These are phyloP conservation scores for Eulacestoma nigropectus DNA, from an alignment of 2,113 vertebrate species.

Conservation along the genomic window DNA sequence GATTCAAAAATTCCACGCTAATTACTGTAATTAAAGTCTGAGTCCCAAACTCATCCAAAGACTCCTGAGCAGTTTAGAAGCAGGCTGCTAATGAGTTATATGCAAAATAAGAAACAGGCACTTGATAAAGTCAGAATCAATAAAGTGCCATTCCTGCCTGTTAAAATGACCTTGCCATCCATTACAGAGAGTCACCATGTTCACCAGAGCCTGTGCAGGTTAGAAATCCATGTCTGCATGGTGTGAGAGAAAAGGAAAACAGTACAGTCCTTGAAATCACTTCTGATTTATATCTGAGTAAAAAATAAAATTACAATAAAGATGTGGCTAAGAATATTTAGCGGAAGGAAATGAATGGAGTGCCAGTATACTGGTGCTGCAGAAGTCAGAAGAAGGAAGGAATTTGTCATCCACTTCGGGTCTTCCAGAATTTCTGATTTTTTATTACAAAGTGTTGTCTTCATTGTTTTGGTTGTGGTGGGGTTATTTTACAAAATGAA, in stretches of 20 bases:
- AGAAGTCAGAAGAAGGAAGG: neutral
- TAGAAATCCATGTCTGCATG: neutral
- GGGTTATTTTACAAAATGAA: neutral
- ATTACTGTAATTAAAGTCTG: constrained; percentile 59
- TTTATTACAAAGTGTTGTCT: neutral
- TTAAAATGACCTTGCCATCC: constrained; percentile 10
- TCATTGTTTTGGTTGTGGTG: neutral
- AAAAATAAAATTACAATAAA: neutral
- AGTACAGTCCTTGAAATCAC: neutral
- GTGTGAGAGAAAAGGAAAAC: neutral
- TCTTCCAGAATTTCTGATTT: neutral
- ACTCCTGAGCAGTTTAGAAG: constrained; percentile 7
- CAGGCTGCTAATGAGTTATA: constrained; percentile 14
- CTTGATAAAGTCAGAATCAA: constrained; percentile 47
- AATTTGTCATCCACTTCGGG: neutral
- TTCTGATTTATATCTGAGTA: neutral
- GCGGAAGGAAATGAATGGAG: neutral
- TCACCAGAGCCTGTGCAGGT: neutral
- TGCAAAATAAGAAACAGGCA: constrained; percentile 17
- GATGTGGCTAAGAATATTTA: neutral
- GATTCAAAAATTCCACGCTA: constrained; percentile 61
- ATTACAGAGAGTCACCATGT: neutral
- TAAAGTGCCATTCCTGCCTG: neutral
- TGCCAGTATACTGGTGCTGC: neutral
- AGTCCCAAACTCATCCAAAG: constrained; percentile 20